Conservation (phyloP, 1,140 invertebrate genomes). For the Aphelinus certus region DNA sequence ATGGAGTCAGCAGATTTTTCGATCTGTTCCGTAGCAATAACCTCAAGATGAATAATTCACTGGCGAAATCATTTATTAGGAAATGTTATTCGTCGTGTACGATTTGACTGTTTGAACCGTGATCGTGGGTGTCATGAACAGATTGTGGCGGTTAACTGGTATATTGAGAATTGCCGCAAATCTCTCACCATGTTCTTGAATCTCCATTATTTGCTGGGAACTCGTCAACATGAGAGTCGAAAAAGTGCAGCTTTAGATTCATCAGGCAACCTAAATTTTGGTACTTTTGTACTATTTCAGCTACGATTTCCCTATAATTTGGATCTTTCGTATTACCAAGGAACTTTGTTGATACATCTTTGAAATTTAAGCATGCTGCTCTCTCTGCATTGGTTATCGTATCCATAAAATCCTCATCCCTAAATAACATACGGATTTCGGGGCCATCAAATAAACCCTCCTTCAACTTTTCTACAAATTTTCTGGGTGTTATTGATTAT, state of each 20-base stretch:
- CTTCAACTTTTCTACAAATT: constrained; percentile 46
- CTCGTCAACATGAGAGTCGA: constrained; percentile 47
- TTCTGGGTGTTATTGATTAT: too few species aligned
- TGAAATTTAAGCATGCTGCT: constrained; percentile 32
- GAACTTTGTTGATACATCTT: constrained; percentile 27
- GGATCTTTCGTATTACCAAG: neutral
- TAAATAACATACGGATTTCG: constrained; percentile 29
- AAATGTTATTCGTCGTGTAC: too few species aligned
- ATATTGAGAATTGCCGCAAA: too few species aligned
- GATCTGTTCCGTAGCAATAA: too few species aligned
- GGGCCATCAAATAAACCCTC: constrained; percentile 46
- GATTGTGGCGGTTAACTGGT: too few species aligned
- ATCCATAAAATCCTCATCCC: neutral
- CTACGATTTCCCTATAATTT: constrained; percentile 34
- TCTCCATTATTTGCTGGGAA: constrained; percentile 49
- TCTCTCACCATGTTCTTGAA: constrained; percentile 46
- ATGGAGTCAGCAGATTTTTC: too few species aligned
- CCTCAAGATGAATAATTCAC: too few species aligned
- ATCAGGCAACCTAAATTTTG: constrained; percentile 22
- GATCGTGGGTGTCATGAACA: too few species aligned
- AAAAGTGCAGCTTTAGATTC: constrained; percentile 46
- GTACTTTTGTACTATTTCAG: constrained; percentile 26
- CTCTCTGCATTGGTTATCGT: constrained; percentile 31
- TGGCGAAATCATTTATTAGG: too few species aligned
- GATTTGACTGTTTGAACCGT: too few species aligned